These are phyloP conservation scores for Myrmecophaga tridactyla DNA, from an alignment of 2,113 vertebrate species.

Conservation along the genomic window DNA sequence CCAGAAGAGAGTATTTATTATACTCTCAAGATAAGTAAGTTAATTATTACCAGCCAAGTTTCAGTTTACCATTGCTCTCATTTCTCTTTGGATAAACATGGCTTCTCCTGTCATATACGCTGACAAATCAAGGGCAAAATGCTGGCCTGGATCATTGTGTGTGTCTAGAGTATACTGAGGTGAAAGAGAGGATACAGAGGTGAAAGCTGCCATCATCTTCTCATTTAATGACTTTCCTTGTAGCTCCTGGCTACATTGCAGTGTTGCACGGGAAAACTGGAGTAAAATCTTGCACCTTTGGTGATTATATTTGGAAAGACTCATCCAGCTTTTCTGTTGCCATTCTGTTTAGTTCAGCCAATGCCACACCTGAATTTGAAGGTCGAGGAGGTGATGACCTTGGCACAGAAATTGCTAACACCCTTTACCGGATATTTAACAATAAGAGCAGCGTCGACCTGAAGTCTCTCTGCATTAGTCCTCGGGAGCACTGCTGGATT, in stretches of 20 bases:
- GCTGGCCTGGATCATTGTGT: neutral
- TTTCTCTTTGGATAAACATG: neutral
- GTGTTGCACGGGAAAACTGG: neutral
- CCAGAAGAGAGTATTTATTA: neutral
- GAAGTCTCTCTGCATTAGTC: conserved; percentile 89
- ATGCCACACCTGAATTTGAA: conserved; percentile 96
- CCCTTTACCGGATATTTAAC: conserved; percentile 93
- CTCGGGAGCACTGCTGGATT: conserved; percentile 96
- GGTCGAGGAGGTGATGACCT: conserved; percentile 97
- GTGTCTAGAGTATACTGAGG: neutral
- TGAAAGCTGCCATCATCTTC: neutral
- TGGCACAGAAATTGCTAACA: conserved; percentile 92
- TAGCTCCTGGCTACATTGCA: neutral
- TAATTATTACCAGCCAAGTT: neutral
- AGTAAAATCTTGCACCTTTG: neutral
- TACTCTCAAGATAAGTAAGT: neutral
- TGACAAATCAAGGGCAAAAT: rapidly evolving
- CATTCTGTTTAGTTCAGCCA: conserved; percentile 90
- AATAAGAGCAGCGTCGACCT: conserved; percentile 89
- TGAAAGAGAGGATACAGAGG: neutral
- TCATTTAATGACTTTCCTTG: neutral
- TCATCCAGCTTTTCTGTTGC: neutral
- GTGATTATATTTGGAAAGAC: neutral
- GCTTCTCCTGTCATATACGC: neutral
- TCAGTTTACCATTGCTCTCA: neutral